Conservation (phyloP, 2,888 invertebrate genomes). For the Tiphia femorata region DNA sequence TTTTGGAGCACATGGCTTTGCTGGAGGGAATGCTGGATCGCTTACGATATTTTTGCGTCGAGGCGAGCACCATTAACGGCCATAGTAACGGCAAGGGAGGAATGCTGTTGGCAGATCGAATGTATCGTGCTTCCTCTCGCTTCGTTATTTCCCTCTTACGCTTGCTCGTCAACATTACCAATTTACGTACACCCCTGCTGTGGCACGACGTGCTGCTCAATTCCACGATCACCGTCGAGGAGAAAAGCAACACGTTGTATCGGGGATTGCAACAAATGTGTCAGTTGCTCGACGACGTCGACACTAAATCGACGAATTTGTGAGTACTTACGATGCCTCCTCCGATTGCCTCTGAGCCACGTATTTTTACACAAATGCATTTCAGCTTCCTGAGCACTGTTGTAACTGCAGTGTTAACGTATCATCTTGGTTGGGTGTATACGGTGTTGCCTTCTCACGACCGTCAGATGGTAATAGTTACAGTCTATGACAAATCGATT, state of each 20-base stretch:
- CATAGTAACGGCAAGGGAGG: slow-evolving; percentile 40
- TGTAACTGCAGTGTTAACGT: slow-evolving; percentile 87
- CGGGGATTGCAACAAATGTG: slow-evolving; percentile 71
- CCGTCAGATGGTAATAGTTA: slow-evolving; percentile 55
- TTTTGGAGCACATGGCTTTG: slow-evolving; percentile 85
- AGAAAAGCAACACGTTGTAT: slow-evolving; percentile 47
- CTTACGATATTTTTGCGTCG: slow-evolving; percentile 70
- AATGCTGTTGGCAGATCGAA: slow-evolving; percentile 49
- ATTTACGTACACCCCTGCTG: slow-evolving; percentile 46
- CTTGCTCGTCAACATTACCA: slow-evolving; percentile 49
- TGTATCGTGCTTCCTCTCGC: slow-evolving; percentile 53
- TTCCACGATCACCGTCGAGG: slow-evolving; percentile 48
- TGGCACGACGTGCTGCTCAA: slow-evolving; percentile 65
- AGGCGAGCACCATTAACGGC: slow-evolving; percentile 27
- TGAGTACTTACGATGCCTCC: slow-evolving; percentile 71
- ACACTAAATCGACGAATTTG: slow-evolving; percentile 92
- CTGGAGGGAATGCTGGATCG: slow-evolving; percentile 81
- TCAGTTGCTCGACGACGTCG: slow-evolving; percentile 77
- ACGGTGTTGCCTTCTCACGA: slow-evolving; percentile 72
- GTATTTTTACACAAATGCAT: background rate
- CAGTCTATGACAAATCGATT: no score
- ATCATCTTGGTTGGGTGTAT: slow-evolving; percentile 93
- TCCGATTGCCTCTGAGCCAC: slow-evolving; percentile 1
- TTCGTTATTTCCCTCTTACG: slow-evolving; percentile 56
- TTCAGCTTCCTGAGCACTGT: slow-evolving; percentile 91